Conservation (phyloP, 2,113 vertebrate genomes). For the Riparia riparia region DNA sequence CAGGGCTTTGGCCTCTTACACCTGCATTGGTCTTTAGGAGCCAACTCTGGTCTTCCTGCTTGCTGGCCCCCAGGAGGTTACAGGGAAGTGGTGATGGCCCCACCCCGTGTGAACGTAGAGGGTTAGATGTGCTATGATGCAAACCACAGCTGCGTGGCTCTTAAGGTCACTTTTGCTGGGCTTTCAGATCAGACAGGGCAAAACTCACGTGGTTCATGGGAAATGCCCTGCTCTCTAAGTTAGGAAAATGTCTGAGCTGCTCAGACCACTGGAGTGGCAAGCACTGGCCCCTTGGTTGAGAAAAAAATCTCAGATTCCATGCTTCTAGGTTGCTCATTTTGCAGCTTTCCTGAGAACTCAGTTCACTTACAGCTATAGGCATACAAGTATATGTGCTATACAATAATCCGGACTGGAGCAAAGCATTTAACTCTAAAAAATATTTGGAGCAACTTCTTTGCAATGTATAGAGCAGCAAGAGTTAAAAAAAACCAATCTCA, state of each 20-base stretch:
- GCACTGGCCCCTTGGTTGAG: neutral
- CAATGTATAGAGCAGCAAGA: neutral
- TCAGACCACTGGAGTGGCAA: neutral
- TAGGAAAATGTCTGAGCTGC: neutral
- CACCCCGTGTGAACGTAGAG: neutral
- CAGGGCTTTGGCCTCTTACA: neutral
- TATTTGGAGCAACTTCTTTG: constrained; percentile 6
- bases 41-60: neutral
- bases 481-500: constrained; percentile 27
- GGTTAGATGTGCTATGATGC: neutral
- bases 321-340: constrained; percentile 11
- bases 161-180: neutral
- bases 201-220: fast-evolving
- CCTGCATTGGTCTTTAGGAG: neutral
- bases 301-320: neutral
- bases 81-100: neutral
- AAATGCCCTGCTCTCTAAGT: neutral
- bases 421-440: constrained; percentile 28
- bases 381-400: neutral
- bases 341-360: neutral
- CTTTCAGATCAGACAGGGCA: neutral
- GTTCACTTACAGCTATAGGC: neutral
- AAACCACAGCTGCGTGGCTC: neutral
- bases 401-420: neutral
- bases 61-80: neutral